Percentiles rank a stretch among this genome's conserved stretches.
Evolutionary conservation across 2,888 invertebrate genomes (phyloP).

Genomic region (Yponomeuta malinellus): DNA sequence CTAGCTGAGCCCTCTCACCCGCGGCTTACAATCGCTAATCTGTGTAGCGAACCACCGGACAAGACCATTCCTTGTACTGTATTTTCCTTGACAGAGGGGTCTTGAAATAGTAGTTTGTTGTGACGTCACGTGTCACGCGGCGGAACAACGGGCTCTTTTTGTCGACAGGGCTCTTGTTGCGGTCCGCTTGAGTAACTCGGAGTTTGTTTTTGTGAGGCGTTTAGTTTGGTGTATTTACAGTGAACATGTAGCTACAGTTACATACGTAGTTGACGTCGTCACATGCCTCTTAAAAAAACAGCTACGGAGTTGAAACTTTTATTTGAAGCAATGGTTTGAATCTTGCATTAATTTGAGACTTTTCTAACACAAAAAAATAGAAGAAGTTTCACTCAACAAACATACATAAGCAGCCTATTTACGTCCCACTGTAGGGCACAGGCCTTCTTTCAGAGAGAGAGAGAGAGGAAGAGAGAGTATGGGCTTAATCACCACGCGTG

Average conservation of each 20-base stretch:
- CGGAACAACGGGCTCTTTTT: not conserved
- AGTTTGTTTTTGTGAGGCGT: not conserved
- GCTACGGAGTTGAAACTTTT: too few relatives aligned
- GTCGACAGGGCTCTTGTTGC: not conserved
- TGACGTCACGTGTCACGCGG: not conserved
- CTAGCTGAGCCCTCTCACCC: not conserved
- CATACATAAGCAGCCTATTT: too few relatives aligned
- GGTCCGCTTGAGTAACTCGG: not conserved
- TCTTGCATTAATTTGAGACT: too few relatives aligned
- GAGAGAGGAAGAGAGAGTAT: too few relatives aligned
- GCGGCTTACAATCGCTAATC: not conserved
- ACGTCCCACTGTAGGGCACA: too few relatives aligned
- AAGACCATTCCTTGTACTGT: not conserved
- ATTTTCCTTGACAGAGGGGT: not conserved
- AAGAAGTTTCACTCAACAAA: too few relatives aligned
- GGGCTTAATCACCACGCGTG: too few relatives aligned
- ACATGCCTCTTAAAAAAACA: too few relatives aligned
- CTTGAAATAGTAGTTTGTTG: not conserved
- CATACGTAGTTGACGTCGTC: too few relatives aligned
- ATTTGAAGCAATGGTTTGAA: too few relatives aligned
- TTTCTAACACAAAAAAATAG: too few relatives aligned
- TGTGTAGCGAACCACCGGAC: not conserved
- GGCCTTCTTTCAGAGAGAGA: too few relatives aligned
- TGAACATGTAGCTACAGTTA: not conserved
- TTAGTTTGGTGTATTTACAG: not conserved